These are phyloP conservation scores for Natrix natrix DNA, from an alignment of 2,797 vertebrate genomes.

Conservation along the genomic window DNA sequence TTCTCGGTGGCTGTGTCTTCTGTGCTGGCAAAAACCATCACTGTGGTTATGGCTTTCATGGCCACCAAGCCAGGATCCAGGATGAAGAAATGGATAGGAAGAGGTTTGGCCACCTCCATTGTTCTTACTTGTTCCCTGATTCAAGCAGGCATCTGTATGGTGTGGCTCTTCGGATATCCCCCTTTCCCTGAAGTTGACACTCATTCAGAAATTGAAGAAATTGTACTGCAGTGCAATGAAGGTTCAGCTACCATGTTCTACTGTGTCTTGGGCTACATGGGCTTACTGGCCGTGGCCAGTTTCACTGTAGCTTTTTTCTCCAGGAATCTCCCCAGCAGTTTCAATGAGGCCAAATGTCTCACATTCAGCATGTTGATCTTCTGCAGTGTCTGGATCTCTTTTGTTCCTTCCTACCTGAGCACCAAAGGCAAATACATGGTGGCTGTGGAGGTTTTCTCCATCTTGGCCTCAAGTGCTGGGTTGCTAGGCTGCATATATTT, in stretches of 20 bases:
- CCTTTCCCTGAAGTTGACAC: background rate
- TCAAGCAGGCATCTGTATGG: background rate
- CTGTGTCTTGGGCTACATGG: background rate
- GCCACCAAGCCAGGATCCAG: background rate
- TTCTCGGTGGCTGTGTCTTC: background rate
- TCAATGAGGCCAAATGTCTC: background rate
- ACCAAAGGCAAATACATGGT: background rate
- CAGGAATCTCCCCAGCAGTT: background rate
- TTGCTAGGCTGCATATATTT: background rate
- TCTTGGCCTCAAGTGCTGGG: background rate
- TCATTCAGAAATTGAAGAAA: background rate
- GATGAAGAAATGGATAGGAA: background rate
- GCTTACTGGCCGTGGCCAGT: background rate
- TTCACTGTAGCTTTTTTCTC: background rate
- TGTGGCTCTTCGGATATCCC: background rate
- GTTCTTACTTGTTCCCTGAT: background rate
- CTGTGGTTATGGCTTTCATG: background rate
- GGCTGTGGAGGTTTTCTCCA: background rate
- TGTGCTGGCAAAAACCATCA: background rate
- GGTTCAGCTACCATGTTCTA: background rate
- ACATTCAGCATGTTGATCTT: background rate
- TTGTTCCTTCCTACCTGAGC: background rate
- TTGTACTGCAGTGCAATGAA: background rate
- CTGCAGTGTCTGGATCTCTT: background rate
- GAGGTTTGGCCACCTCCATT: fast-evolving